These are phyloP conservation scores for Florisuga fusca DNA, from an alignment of 2,797 vertebrate genomes.

Conservation along the genomic window DNA sequence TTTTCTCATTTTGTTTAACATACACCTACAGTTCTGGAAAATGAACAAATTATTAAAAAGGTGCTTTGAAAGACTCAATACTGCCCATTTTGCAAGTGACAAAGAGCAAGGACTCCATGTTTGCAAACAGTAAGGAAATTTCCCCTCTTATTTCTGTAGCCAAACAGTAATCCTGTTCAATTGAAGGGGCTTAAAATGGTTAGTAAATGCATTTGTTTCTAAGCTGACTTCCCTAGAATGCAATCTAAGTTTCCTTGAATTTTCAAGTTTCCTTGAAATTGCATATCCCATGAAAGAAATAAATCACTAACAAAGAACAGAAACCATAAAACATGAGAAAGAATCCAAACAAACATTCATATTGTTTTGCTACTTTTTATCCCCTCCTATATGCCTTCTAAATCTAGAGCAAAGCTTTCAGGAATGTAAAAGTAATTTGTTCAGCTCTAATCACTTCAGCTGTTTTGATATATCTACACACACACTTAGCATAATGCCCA, in stretches of 20 bases:
- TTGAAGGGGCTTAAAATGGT: conserved; percentile 38
- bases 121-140: background rate
- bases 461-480: conserved; percentile 23
- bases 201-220: conserved; percentile 41
- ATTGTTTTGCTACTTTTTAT: background rate
- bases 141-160: background rate
- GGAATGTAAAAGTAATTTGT: conserved; percentile 21
- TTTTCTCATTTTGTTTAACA: conserved; percentile 16
- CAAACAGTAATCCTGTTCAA: conserved; percentile 38
- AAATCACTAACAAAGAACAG: background rate
- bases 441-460: conserved; percentile 63
- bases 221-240: background rate
- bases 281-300: background rate
- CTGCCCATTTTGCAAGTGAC: background rate
- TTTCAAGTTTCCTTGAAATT: background rate
- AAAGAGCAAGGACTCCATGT: background rate
- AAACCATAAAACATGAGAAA: conserved; percentile 1
- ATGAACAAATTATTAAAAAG: conserved; percentile 31
- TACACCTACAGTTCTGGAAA: conserved; percentile 27
- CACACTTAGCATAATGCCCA: conserved; percentile 71
- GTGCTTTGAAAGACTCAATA: background rate
- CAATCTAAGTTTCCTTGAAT: background rate
- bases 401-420: conserved; percentile 39
- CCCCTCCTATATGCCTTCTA: background rate
- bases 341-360: background rate